Evolutionary conservation across 2,113 vertebrate genomes (phyloP).

Genomic region (Scophthalmus maximus): DNA sequence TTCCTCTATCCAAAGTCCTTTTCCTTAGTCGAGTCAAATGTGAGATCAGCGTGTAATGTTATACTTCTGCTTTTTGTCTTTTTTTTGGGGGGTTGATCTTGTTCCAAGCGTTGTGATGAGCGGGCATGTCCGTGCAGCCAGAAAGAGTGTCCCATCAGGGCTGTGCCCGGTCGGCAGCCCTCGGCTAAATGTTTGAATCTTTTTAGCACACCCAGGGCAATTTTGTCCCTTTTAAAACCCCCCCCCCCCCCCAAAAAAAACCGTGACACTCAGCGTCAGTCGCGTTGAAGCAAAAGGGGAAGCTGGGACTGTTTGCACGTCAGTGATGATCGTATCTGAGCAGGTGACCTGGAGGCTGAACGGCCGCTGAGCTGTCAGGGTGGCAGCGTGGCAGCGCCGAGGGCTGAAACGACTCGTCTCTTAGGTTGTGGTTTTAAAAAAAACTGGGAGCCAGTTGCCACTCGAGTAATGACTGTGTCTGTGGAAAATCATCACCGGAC

Average conservation of each 20-base stretch:
- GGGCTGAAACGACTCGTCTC: slow-evolving; percentile 5
- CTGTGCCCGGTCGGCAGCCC: neutral
- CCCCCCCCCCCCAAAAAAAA: no score
- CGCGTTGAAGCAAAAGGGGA: neutral
- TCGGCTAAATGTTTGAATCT: neutral
- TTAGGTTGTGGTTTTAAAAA: slow-evolving; percentile 18
- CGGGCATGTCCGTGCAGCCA: neutral
- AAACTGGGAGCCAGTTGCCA: neutral
- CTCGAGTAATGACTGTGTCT: slow-evolving; percentile 2
- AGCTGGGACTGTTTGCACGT: slow-evolving; percentile 21
- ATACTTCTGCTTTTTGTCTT: neutral
- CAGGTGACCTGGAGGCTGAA: slow-evolving; percentile 25
- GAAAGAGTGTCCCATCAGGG: neutral
- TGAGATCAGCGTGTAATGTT: neutral
- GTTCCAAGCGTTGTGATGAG: slow-evolving; percentile 27
- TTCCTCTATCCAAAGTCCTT: neutral
- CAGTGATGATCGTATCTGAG: slow-evolving; percentile 17
- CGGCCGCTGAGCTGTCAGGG: slow-evolving; percentile 16
- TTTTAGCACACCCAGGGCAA: neutral
- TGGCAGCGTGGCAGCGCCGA: slow-evolving; percentile 4
- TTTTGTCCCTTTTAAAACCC: neutral
- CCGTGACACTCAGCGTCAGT: neutral
- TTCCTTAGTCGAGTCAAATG: neutral
- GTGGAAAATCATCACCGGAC: neutral
- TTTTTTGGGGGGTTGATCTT: neutral